Base-by-base conservation (phyloP, 2,113 vertebrate genomes). In the Galbula dea region DNA sequence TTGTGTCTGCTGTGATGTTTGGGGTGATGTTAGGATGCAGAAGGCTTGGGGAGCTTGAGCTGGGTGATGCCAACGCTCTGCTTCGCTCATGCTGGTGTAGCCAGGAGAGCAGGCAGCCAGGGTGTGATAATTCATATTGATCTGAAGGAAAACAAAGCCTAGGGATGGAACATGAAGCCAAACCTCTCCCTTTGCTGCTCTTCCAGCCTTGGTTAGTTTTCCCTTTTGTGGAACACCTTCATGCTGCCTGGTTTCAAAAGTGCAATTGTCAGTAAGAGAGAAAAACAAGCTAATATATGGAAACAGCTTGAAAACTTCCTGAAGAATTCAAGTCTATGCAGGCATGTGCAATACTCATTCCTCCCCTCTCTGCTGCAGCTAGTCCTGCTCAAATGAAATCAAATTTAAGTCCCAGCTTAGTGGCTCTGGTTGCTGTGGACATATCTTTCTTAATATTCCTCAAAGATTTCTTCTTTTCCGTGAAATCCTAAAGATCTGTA, bases 71-170 rank as follows among this genome's bases (percentile, higher is more conserved):
- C 36, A 3, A 26, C 2, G n/a, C 39, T 63, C 61, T 20, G 11
- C 74, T 86, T 15, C 1, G 3, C 48, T 69, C 3, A 0, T 1
- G 2, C 75, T 10, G 5, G 49, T 1, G 0, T 11, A 9, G 46
- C 39, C 11, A 34, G n/a, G 45, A 62, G 43, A 76, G 9, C 1
- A 1, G 30, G 57, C 2, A 2, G 61, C 43, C 32, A 30, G 41
- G 57, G 26, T 23, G 23, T 0, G 3, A 69, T 17, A 45, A 67
- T 65, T 83, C 63, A 9, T 48, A 62, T 46, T 67, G 36, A 27
- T 58, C 58, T 36, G 22, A 61, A 69, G 55, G 34, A 80, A 90
- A 81, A 80, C 32, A 80, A 67, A 90, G 13, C 24, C 39, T 3
- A 0, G 1, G 52, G 63, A 46, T 73, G 20, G 75, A 91, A 80